A percentile compares a stretch with the other conserved stretches of the same genome.
phyloP scores from a whole-genome alignment of 2,797 vertebrate species.

The Ispidina lecontei region DNA sequence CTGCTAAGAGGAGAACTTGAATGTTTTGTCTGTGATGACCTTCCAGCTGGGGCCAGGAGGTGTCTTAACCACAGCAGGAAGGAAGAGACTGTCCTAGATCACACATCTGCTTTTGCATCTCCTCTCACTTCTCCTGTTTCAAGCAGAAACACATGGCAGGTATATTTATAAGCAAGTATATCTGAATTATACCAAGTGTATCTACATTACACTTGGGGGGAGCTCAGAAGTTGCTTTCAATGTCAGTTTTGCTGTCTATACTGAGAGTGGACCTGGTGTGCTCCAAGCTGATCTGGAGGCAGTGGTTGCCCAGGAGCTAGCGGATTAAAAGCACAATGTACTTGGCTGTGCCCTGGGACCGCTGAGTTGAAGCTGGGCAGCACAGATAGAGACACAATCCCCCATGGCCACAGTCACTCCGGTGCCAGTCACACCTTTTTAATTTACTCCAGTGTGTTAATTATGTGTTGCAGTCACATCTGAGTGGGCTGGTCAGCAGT shows the following conservation, averaged over 20 bases:
- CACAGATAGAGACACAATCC: background rate
- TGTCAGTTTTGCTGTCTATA: background rate
- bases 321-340: background rate
- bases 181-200: background rate
- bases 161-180: slow-evolving; percentile 1
- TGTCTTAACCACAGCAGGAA: background rate
- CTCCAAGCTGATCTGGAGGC: background rate
- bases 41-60: background rate
- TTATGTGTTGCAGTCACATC: background rate
- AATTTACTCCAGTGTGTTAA: background rate
- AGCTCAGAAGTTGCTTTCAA: background rate
- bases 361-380: background rate
- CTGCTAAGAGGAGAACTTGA: background rate
- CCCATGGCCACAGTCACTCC: rapidly evolving
- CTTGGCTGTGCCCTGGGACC: background rate
- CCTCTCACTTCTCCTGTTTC: background rate
- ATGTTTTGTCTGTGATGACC: slow-evolving; percentile 35
- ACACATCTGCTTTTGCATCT: slow-evolving; percentile 38
- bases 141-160: slow-evolving; percentile 42
- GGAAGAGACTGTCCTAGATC: background rate
- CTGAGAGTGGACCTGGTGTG: background rate
- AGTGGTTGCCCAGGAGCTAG: background rate
- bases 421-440: background rate
- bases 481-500: rapidly evolving
- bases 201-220: background rate